phyloP scores from a whole-genome alignment of 2,113 vertebrate species.

The Gopherus evgoodei region DNA sequence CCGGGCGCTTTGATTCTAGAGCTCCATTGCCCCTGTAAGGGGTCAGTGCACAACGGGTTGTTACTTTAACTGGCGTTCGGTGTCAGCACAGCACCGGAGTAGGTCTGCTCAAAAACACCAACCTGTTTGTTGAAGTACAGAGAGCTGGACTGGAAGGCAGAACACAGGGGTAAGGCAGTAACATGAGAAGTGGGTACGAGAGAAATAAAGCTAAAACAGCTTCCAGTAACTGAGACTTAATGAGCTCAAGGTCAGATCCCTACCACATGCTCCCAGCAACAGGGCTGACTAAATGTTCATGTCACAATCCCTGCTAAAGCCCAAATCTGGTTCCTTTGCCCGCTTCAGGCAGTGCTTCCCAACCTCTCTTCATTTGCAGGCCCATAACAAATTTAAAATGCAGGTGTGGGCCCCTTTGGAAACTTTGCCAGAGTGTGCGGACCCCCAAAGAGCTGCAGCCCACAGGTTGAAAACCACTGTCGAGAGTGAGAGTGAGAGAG shows the following conservation, averaged over 20 bases:
- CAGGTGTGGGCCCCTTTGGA: neutral
- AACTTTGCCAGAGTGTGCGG: neutral
- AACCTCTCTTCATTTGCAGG: neutral
- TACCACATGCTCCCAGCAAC: neutral
- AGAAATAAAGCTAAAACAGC: neutral
- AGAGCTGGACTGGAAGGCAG: too few species aligned
- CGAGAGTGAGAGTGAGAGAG: too few species aligned
- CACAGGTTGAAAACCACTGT: neutral
- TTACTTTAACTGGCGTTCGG: neutral
- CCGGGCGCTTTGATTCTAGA: too few species aligned
- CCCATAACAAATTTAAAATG: neutral
- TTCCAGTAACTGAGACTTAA: neutral
- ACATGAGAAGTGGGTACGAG: neutral
- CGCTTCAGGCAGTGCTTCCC: neutral
- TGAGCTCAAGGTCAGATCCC: neutral
- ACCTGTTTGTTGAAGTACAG: too few species aligned
- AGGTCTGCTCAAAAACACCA: neutral
- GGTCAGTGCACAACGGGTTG: too few species aligned
- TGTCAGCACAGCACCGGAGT: neutral
- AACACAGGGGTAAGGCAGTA: neutral
- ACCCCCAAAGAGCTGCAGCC: too few species aligned
- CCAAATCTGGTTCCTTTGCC: too few species aligned
- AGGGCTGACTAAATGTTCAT: too few species aligned
- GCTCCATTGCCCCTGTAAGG: neutral
- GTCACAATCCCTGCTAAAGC: too few species aligned